Evolutionary conservation across 2,888 invertebrate species (phyloP).

Genomic region (Eumacrocentrus americanus): DNA sequence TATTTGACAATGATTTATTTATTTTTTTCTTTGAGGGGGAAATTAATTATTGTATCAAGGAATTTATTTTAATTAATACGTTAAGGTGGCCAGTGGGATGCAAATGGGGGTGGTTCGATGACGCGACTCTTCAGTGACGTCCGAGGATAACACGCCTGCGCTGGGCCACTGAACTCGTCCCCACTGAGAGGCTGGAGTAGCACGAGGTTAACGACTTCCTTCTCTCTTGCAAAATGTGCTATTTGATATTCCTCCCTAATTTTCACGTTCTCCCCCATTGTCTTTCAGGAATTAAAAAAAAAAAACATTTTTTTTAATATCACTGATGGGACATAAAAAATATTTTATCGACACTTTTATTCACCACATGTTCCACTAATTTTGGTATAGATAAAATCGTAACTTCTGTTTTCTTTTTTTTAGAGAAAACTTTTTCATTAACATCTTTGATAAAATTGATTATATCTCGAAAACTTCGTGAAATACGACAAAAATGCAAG

Average conservation of each 20-base stretch:
- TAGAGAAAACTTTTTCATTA: no score
- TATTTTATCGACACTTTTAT: no score
- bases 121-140: slow-evolving; percentile 47
- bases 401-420: no score
- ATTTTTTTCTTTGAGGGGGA: neutral
- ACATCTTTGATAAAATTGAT: no score
- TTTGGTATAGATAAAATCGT: no score
- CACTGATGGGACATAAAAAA: no score
- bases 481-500: no score
- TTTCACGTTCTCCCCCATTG: neutral
- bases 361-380: no score
- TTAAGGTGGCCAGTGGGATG: neutral
- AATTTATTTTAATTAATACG: no score
- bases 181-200: slow-evolving; percentile 6
- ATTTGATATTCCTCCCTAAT: neutral
- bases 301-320: neutral
- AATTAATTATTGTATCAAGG: no score
- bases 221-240: neutral
- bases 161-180: slow-evolving; percentile 45
- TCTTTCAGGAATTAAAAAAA: neutral
- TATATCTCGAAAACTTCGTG: no score
- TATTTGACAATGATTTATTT: neutral
- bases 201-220: slow-evolving; percentile 31
- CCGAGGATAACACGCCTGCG: slow-evolving; percentile 43
- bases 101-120: slow-evolving; percentile 36